phyloP scores from a whole-genome alignment of 2,888 invertebrate species.

The Entomobrya multifasciata region DNA sequence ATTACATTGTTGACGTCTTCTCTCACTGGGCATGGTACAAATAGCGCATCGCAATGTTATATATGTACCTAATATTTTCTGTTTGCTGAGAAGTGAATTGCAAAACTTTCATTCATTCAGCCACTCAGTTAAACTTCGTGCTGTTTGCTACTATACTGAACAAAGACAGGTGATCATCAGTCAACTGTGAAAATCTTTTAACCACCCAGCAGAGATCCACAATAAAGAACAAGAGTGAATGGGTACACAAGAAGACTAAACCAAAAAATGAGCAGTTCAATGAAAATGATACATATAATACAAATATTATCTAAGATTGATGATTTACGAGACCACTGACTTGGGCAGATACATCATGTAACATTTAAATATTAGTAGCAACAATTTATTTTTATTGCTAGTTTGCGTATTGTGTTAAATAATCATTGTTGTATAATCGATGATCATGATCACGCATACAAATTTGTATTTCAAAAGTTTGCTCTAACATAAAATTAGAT shows the following conservation, averaged over 20 bases:
- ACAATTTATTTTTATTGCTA: no score
- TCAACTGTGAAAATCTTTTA: constrained; percentile 53
- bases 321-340: no score
- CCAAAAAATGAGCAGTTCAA: no score
- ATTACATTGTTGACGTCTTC: not conserved
- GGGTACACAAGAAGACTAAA: constrained; percentile 10
- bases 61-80: not conserved
- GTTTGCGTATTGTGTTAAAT: no score
- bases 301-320: no score
- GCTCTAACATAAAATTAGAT: no score
- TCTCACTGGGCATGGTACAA: constrained; percentile 57
- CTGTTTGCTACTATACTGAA: not conserved
- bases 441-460: no score
- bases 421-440: no score
- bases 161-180: constrained; percentile 48
- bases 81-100: constrained; percentile 9
- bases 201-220: constrained; percentile 46
- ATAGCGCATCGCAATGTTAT: not conserved
- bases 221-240: constrained; percentile 5
- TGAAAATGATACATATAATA: no score
- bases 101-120: constrained; percentile 47
- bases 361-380: no score
- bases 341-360: no score
- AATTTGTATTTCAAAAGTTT: no score
- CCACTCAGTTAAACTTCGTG: constrained; percentile 4